Conservation (phyloP, 1,140 invertebrate genomes). For the Bombus huntii region DNA sequence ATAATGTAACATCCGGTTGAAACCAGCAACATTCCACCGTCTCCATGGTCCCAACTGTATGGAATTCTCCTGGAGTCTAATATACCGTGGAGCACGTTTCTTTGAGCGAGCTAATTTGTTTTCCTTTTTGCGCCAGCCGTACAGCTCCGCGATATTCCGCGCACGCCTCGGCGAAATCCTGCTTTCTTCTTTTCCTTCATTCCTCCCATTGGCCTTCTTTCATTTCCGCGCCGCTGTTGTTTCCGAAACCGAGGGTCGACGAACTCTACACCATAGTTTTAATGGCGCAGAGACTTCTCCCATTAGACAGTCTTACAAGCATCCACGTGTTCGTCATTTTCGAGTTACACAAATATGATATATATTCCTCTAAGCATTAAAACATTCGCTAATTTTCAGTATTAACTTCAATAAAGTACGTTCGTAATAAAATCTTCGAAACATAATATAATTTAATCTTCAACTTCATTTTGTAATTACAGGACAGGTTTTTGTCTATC, state of each 20-base stretch:
- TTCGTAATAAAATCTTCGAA: too few species aligned
- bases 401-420: too few species aligned
- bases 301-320: not conserved
- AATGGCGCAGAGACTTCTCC: not conserved
- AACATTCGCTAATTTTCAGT: too few species aligned
- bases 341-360: not conserved
- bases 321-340: not conserved
- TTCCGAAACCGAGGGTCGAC: constrained; percentile 43
- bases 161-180: constrained; percentile 34
- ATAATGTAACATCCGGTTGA: constrained; percentile 37
- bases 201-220: not conserved
- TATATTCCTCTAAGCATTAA: too few species aligned
- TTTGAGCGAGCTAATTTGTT: constrained; percentile 55
- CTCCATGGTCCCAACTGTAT: constrained; percentile 6
- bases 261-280: constrained; percentile 3
- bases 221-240: constrained; percentile 21
- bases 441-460: too few species aligned
- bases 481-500: too few species aligned
- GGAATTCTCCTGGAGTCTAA: constrained; percentile 36
- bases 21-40: constrained; percentile 15
- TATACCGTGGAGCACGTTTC: constrained; percentile 52
- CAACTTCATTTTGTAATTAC: too few species aligned
- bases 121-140: constrained; percentile 44
- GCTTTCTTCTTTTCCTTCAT: constrained; percentile 32
- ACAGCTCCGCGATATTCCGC: constrained; percentile 40